These are phyloP conservation scores for Prinia subflava DNA, from an alignment of 2,113 vertebrate genomes.

Conservation along the genomic window DNA sequence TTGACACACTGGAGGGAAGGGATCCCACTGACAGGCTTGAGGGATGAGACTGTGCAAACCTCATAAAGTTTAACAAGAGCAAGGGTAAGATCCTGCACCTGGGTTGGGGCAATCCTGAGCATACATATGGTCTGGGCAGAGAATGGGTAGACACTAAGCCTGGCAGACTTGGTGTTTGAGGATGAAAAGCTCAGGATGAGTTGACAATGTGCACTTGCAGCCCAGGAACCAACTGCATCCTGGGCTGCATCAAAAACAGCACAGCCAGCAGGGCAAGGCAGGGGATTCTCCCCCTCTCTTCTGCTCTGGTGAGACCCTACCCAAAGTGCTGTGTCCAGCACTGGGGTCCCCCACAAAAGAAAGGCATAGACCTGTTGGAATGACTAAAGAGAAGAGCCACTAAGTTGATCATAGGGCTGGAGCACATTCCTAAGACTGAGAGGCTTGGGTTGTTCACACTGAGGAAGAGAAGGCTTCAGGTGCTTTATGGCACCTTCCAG, in stretches of 20 bases:
- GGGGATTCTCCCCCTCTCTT: background rate
- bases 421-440: background rate
- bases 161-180: background rate
- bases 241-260: background rate
- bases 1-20: background rate
- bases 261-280: too few relatives aligned
- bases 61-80: too few relatives aligned
- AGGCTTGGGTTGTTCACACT: too few relatives aligned
- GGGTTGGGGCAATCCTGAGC: fast-evolving
- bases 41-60: background rate
- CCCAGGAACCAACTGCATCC: background rate
- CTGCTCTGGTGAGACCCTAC: background rate
- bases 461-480: background rate
- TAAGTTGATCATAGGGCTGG: background rate
- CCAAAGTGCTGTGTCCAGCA: background rate
- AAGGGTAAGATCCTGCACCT: background rate
- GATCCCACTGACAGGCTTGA: background rate
- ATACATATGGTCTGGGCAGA: background rate
- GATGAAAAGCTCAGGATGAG: background rate
- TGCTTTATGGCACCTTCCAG: background rate
- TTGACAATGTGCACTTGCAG: background rate
- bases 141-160: background rate
- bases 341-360: background rate
- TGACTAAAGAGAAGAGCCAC: background rate
- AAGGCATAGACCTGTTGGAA: background rate